Conservation (phyloP, 2,888 invertebrate species). For the Coecobrya sp. region DNA sequence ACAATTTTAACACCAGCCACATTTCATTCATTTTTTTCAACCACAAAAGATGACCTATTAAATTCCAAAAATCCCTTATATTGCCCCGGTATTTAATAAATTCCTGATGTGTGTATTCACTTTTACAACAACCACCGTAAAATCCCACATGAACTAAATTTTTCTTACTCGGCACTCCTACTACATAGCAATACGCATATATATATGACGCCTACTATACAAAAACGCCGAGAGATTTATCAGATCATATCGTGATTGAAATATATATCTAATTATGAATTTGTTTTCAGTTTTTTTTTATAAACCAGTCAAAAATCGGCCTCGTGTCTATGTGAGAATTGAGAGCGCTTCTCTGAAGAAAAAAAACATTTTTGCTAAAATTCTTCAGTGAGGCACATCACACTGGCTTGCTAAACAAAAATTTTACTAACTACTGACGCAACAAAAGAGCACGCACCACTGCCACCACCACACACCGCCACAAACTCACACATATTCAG, state of each 20-base stretch:
- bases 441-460: background rate
- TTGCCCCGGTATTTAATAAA: background rate
- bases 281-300: background rate
- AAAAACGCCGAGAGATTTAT: background rate
- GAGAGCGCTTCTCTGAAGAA: background rate
- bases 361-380: too few relatives aligned
- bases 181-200: too few relatives aligned
- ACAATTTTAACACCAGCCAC: too few relatives aligned
- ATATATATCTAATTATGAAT: background rate
- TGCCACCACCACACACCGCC: background rate
- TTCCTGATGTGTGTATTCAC: background rate
- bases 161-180: background rate
- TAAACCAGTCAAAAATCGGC: background rate
- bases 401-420: background rate
- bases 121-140: background rate
- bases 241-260: background rate
- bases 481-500: background rate
- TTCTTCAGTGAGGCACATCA: too few relatives aligned
- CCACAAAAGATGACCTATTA: background rate
- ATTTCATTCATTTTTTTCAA: too few relatives aligned
- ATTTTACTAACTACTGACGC: background rate
- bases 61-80: too few relatives aligned
- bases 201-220: too few relatives aligned
- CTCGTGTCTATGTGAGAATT: background rate
- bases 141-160: background rate